Evolutionary conservation across 2,888 invertebrate genomes (phyloP).

Genomic region (Noctua fimbriata): DNA sequence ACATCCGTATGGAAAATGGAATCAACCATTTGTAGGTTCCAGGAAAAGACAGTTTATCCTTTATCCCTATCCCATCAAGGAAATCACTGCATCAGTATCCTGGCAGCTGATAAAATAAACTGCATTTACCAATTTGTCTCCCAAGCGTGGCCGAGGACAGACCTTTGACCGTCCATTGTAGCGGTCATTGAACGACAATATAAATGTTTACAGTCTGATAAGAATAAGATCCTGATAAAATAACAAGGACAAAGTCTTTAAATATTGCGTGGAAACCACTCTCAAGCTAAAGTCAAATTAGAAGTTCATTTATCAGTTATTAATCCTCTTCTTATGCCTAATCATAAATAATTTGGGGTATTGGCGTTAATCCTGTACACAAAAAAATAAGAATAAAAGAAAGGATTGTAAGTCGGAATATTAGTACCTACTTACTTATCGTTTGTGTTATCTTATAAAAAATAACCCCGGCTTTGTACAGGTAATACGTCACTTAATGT

Average conservation of each 20-base stretch:
- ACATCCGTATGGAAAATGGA: no score
- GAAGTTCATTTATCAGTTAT: neutral
- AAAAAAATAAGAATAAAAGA: neutral
- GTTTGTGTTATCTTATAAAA: slow-evolving; percentile 1
- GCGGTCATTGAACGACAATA: slow-evolving; percentile 15
- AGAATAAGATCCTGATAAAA: slow-evolving; percentile 34
- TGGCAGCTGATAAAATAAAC: slow-evolving; percentile 16
- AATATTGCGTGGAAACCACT: neutral
- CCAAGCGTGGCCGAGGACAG: neutral
- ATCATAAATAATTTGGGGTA: neutral
- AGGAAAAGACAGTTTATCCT: neutral
- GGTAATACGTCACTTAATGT: slow-evolving; percentile 9
- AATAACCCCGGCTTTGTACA: neutral
- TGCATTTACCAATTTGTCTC: slow-evolving; percentile 5
- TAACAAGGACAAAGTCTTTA: slow-evolving; percentile 6
- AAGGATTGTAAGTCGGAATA: neutral
- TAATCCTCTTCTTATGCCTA: slow-evolving; percentile 14
- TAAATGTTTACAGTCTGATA: slow-evolving; percentile 16
- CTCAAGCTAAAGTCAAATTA: neutral
- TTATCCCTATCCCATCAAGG: neutral
- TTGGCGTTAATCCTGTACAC: slow-evolving; percentile 1
- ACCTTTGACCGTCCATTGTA: slow-evolving; percentile 13
- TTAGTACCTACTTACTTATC: slow-evolving; percentile 35
- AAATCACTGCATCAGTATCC: slow-evolving; percentile 1
- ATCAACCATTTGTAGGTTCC: neutral